These are phyloP conservation scores for Hypocryptadius cinnamomeus DNA, from an alignment of 2,113 vertebrate genomes.

Conservation along the genomic window DNA sequence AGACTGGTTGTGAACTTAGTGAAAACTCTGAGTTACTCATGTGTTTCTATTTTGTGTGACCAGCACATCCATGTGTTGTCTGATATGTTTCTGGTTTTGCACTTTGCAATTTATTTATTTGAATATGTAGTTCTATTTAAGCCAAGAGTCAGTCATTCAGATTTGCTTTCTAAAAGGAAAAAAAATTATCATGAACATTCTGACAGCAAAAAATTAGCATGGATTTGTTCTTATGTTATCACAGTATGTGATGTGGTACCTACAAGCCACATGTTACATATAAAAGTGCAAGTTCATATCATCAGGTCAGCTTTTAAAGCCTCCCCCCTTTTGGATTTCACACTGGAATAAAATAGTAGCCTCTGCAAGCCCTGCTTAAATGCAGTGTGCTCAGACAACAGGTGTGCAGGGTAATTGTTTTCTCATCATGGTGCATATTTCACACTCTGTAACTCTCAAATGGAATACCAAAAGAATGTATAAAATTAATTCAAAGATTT, in stretches of 20 bases:
- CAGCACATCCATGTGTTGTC: background rate
- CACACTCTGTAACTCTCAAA: conserved; percentile 66
- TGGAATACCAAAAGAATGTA: conserved; percentile 62
- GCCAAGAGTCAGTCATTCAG: background rate
- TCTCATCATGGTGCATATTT: conserved; percentile 61
- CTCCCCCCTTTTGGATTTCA: background rate
- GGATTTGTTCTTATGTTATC: background rate
- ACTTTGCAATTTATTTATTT: background rate
- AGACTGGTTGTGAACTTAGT: background rate
- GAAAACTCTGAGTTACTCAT: background rate
- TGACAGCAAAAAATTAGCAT: background rate
- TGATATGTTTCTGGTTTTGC: background rate
- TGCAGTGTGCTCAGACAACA: conserved; percentile 34
- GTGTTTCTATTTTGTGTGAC: background rate
- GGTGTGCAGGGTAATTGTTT: conserved; percentile 67
- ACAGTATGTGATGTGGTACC: background rate
- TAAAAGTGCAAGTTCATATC: background rate
- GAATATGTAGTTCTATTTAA: background rate
- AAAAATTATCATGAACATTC: background rate
- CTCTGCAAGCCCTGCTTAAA: background rate
- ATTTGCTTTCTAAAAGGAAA: conserved; percentile 11
- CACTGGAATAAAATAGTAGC: background rate
- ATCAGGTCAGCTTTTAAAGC: conserved; percentile 6
- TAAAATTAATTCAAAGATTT: conserved; percentile 64
- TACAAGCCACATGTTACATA: background rate